A percentile compares a stretch with the other conserved stretches of the same genome.
Evolutionary conservation across 2,888 invertebrate genomes (phyloP).

Genomic region (Eupithecia tripunctaria): DNA sequence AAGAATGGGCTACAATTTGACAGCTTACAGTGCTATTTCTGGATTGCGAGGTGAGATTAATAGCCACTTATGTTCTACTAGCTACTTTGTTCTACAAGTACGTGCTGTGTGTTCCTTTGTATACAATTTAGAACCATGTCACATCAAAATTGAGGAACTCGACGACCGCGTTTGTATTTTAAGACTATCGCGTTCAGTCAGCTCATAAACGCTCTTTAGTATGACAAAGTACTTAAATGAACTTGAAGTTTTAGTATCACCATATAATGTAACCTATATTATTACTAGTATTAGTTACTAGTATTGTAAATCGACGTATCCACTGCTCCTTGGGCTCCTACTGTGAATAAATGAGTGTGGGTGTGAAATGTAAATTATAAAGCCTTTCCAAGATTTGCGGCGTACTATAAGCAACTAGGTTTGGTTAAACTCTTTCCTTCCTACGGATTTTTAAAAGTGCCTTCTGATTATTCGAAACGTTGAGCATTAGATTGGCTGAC

Average conservation of each 20-base stretch:
- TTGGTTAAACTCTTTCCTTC: not conserved
- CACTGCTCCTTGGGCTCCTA: too few species aligned
- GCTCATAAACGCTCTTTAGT: not conserved
- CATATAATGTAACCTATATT: too few species aligned
- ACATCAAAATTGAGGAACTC: not conserved
- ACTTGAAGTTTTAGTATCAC: too few species aligned
- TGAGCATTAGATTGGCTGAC: slow-evolving; percentile 10
- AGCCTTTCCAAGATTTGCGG: not conserved
- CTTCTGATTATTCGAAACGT: not conserved
- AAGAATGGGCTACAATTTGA: slow-evolving; percentile 38
- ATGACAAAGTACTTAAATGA: not conserved
- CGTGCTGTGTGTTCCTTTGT: not conserved
- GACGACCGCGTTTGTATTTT: not conserved
- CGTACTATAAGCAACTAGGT: too few species aligned
- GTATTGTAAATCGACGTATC: too few species aligned
- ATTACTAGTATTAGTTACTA: too few species aligned
- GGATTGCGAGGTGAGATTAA: not conserved
- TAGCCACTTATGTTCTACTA: not conserved
- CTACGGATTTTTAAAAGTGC: not conserved
- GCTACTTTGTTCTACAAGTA: not conserved
- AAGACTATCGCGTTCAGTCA: not conserved
- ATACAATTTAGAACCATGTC: not conserved
- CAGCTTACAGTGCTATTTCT: not conserved
- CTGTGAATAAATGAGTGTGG: too few species aligned
- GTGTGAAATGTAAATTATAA: not conserved